A percentile compares a stretch with the other conserved stretches of the same genome.
Evolutionary conservation across 1,140 invertebrate species (phyloP).

Genomic region (Myzus persicae): DNA sequence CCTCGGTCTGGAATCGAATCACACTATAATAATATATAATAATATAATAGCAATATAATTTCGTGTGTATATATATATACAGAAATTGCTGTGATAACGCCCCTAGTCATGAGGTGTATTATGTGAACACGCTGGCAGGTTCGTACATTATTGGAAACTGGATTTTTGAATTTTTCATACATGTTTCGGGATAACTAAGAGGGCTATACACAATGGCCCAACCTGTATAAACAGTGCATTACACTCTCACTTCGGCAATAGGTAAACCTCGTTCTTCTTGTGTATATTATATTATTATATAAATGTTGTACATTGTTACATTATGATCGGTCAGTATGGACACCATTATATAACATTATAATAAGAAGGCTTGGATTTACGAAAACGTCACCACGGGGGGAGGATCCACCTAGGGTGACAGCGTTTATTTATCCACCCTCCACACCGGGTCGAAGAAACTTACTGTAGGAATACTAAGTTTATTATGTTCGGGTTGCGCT

Average conservation of each 20-base stretch:
- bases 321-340: neutral
- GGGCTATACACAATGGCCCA: too few species aligned
- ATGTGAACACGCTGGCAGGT: neutral
- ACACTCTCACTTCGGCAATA: too few species aligned
- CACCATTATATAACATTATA: neutral
- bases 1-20: neutral
- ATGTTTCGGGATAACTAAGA: too few species aligned
- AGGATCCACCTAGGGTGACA: neutral
- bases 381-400: neutral
- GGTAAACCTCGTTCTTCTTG: neutral
- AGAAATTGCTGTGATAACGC: neutral
- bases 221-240: too few species aligned
- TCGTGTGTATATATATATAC: neutral
- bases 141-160: neutral
- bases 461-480: conserved; percentile 2
- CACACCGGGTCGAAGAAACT: neutral
- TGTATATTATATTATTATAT: too few species aligned
- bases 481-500: neutral
- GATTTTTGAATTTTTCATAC: too few species aligned
- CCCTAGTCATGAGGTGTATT: neutral
- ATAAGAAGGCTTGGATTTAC: neutral
- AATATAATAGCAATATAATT: neutral
- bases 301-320: neutral
- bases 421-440: conserved; percentile 5
- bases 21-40: neutral